These are phyloP conservation scores for Rotaria magnacalcarata DNA, from an alignment of 2,888 invertebrate species.

Conservation along the genomic window DNA sequence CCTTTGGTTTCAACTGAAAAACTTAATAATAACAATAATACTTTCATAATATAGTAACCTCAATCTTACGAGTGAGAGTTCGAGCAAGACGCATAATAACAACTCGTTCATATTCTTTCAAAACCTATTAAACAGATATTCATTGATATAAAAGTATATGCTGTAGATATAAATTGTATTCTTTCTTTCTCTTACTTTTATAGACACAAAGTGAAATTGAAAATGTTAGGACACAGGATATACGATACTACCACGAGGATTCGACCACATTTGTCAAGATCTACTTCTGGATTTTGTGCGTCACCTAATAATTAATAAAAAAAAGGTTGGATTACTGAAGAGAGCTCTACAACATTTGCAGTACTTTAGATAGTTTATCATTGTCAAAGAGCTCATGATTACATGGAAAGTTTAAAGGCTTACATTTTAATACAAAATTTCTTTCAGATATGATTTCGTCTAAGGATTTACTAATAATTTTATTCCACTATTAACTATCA, in stretches of 20 bases:
- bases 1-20: constrained; percentile 69
- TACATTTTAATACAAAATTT: too few species aligned
- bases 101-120: constrained; percentile 46
- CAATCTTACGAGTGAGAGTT: background rate
- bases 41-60: background rate
- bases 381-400: too few species aligned
- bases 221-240: constrained; percentile 26
- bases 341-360: too few species aligned
- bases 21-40: background rate
- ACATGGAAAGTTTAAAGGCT: too few species aligned
- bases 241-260: constrained; percentile 40
- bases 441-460: too few species aligned
- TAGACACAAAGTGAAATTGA: constrained; percentile 41
- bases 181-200: constrained; percentile 32
- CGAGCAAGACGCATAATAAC: constrained; percentile 35
- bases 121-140: background rate
- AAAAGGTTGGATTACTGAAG: background rate
- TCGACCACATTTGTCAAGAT: constrained; percentile 39
- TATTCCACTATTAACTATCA: too few species aligned
- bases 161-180: too few species aligned
- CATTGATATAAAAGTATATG: too few species aligned
- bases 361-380: too few species aligned
- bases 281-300: constrained; percentile 17
- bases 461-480: too few species aligned
- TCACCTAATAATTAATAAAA: background rate